Conservation (phyloP, 2,113 vertebrate genomes). For the Tachuris rubrigastra region DNA sequence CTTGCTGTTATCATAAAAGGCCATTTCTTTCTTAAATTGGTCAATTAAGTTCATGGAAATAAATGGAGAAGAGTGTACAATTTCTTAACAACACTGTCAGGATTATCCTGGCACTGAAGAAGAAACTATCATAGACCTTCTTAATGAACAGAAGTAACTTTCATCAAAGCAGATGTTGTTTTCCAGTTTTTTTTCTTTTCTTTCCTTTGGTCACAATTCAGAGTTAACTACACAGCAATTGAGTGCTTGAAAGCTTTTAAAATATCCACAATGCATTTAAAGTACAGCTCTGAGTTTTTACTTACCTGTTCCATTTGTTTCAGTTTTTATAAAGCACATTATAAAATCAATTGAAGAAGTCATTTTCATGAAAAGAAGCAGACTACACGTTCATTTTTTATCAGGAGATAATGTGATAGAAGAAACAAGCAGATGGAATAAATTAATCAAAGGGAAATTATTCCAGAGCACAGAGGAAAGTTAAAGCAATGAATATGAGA, state of each 20-base stretch:
- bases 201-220: constrained; percentile 25
- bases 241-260: constrained; percentile 68
- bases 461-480: not conserved
- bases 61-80: constrained; percentile 56
- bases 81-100: constrained; percentile 56
- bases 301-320: constrained; percentile 67
- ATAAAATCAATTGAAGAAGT: constrained; percentile 58
- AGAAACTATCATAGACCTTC: constrained; percentile 57
- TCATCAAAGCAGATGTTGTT: constrained; percentile 28
- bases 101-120: constrained; percentile 29
- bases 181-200: not conserved
- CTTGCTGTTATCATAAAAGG: constrained; percentile 69
- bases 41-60: constrained; percentile 74
- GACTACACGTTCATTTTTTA: not conserved
- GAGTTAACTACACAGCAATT: constrained; percentile 45
- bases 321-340: constrained; percentile 57
- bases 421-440: constrained; percentile 19
- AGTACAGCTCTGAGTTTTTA: constrained; percentile 38
- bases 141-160: constrained; percentile 72
- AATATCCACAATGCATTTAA: constrained; percentile 44
- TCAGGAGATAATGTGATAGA: constrained; percentile 1
- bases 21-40: constrained; percentile 70
- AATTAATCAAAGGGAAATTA: constrained; percentile 27
- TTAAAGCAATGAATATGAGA: not conserved
- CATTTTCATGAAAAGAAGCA: constrained; percentile 48